Conservation (phyloP, 1,140 invertebrate genomes). For the Drosophila lini region DNA sequence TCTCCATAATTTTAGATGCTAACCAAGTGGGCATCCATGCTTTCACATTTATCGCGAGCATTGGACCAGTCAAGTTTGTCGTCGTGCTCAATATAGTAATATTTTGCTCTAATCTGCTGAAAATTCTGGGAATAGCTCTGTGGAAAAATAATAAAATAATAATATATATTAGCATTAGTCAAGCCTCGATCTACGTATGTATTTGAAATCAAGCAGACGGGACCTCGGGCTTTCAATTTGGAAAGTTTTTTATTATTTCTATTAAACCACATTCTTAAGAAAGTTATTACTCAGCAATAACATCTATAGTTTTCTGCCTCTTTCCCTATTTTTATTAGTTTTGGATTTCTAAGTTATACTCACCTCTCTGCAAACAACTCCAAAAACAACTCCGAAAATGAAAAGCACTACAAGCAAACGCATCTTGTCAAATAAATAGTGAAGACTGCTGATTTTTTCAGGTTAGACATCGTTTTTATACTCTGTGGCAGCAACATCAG, state of each 20-base stretch:
- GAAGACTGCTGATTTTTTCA: not conserved
- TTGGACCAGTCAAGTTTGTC: not conserved
- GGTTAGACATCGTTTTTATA: not conserved
- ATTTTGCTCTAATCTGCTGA: not conserved
- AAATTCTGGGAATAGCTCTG: not conserved
- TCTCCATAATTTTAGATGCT: not conserved
- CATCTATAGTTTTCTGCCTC: too few species aligned
- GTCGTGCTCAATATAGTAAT: not conserved
- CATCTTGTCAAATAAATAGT: not conserved
- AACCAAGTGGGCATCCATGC: constrained; percentile 1
- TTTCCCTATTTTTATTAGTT: not conserved
- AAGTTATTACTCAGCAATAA: too few species aligned
- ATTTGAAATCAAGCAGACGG: too few species aligned
- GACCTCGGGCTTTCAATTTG: too few species aligned
- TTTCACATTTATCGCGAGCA: not conserved
- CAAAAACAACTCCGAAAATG: not conserved
- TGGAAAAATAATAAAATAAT: not conserved
- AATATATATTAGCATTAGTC: too few species aligned
- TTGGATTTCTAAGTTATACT: not conserved
- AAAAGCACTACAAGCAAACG: not conserved
- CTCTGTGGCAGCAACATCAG: not conserved
- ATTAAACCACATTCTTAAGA: too few species aligned
- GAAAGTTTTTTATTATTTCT: too few species aligned
- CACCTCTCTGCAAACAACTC: not conserved
- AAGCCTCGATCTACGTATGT: too few species aligned